Base-by-base conservation (phyloP, 1,140 invertebrate species). In the Watersipora subatra region DNA sequence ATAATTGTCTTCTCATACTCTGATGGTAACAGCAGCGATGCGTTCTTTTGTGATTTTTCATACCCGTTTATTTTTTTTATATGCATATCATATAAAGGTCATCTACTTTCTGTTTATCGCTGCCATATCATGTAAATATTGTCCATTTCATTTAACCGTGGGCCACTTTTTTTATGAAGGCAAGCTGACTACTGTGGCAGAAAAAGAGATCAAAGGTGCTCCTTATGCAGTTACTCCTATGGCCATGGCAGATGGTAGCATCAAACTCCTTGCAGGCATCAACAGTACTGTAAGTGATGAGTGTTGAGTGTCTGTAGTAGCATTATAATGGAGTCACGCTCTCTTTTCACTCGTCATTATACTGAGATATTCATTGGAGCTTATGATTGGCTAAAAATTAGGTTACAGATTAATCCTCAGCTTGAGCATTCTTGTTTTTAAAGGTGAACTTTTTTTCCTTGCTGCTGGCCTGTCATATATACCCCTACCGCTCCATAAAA, bases 131-230 rank as follows among this genome's bases (percentile, higher is more conserved):
- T 55, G 17, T 55, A 17, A 17, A 17, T 55, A 2, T 67, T 24
- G 1, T 12, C 28, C n/a, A n/a, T n/a, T n/a, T n/a, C n/a, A n/a
- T n/a, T n/a, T n/a, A n/a, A n/a, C n/a, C n/a, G n/a, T n/a, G n/a
- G n/a, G n/a, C n/a, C n/a, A n/a, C n/a, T n/a, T n/a, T n/a, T n/a
- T n/a, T n/a, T 66, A 66, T 69, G 2, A 68, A 80, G 80, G 79
- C 17, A 95, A 95, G 78, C 82, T 97, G 3, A 86, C 83, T 0
- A 89, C 90, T 75, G 85, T 98, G 1, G 89, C 90, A 0, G 96
- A 98, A 73, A 97, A 97, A 73, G 95, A 98, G 78, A 92, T 95
- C 58, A 94, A 94, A 80, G 93, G 93, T 28, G 90, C 90, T 3
- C 94, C 92, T 69, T 96, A 95, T 80, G 88, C 34, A 7, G 7